Evolutionary conservation across 2,888 invertebrate species (phyloP), one percentile per base, ranked within the genome.

Genomic region (Oligia fasciuncula): DNA sequence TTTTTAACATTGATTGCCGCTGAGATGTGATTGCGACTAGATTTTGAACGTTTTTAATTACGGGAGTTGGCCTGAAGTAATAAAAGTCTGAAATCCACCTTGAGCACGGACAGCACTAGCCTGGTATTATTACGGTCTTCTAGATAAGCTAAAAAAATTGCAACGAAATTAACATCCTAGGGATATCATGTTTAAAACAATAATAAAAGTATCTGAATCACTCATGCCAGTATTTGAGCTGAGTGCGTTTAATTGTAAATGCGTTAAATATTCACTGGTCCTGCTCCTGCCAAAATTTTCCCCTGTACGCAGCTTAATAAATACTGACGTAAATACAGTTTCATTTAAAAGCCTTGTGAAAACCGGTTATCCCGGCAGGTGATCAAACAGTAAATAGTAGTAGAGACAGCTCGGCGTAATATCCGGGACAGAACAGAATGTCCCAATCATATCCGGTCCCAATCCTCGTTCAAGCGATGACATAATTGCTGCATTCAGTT

Each of bases 401-500:
- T 89, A 85, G 88, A 87, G 85, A 83, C 80, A 82, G 88, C 87
- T 80, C 85, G 79, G 84, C 83, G 92, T 90, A 94, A 94, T 94
- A 92, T 94, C 93, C 93, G 93, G 92, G 62, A 57, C 85, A 87
- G 90, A 87, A 89, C 88, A 85, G 86, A 89, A 79, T 87, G 88
- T 87, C 83, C 89, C 90, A 89, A 91, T 93, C 89, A 91, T 91
- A 91, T 93, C 93, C 93, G 92, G 88, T 62, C 60, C 13, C 67
- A 77, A 29, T 80, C 60, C 76, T 76, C 77, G 80, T 75, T 81
- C 77, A 71, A 62, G 51, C 78, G 79, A 70, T 77, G 79, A 81
- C 85, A 85, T 83, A 81, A 35, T 83, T 79, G 76, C 51, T 76
- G 73, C 69, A 78, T 82, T 84, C 75, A 82, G 81, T 84, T 85